phyloP scores from a whole-genome alignment of 2,888 invertebrate species.

The Trichacis sp. region DNA sequence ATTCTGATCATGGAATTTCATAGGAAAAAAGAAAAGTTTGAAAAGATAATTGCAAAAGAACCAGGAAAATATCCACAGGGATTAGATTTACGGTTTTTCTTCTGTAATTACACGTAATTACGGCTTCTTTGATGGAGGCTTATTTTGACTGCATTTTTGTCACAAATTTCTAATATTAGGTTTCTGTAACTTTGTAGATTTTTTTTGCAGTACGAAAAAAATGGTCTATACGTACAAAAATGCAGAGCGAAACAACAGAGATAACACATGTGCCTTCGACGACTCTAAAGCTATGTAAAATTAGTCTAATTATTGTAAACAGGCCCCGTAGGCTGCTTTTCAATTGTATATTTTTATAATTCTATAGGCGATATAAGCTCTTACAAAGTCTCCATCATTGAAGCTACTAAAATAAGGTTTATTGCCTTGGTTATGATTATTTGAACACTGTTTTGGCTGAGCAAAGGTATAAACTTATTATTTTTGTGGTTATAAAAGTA shows the following conservation, averaged over 20 bases:
- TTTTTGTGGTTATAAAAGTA: no score
- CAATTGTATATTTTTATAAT: conserved; percentile 19
- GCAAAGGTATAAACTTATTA: no score
- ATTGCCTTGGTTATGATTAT: no score
- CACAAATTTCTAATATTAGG: not conserved
- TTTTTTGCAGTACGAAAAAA: not conserved
- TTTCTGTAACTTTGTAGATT: no score
- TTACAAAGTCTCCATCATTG: conserved; percentile 20
- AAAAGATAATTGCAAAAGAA: no score
- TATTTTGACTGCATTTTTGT: conserved; percentile 1
- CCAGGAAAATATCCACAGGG: no score
- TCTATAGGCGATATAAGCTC: conserved; percentile 8
- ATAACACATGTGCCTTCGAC: conserved; percentile 22
- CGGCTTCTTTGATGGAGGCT: conserved; percentile 1
- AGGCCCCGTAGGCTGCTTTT: conserved; percentile 1
- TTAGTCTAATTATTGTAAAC: conserved; percentile 11
- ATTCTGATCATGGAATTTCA: no score
- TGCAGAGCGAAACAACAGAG: conserved; percentile 7
- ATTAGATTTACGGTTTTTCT: not conserved
- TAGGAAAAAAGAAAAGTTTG: no score
- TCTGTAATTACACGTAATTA: not conserved
- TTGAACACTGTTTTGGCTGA: no score
- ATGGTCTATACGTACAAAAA: not conserved
- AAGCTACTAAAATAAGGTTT: no score
- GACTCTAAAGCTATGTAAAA: conserved; percentile 21